Base-by-base conservation (phyloP, 2,797 vertebrate species). In the Darevskia mixta region DNA sequence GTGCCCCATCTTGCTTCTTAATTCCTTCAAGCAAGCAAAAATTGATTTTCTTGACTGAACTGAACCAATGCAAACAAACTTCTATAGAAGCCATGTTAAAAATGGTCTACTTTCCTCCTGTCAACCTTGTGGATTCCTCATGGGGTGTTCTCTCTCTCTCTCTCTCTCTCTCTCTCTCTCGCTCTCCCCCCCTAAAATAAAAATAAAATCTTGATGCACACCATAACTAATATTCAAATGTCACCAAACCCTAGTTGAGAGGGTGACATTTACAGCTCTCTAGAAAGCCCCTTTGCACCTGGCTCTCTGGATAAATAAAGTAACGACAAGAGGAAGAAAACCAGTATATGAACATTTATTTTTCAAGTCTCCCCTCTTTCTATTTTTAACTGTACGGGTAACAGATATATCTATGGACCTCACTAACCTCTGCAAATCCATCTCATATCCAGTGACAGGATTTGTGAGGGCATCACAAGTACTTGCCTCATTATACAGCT, bases 191-290 rank as follows among this genome's bases (percentile, higher is more conserved):
- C 11, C 49, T 61, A 61, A 61, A 61, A 61, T 17, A 64, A 64
- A 64, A 64, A 64, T 64, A 18, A 64, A 64, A 69, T 61, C 81
- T 27, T 45, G 58, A 58, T 58, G 58, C 35, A 38, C 13, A 29
- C 73, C 89, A 75, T 82, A 80, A 32, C 29, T 61, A 76, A 84
- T 29, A 43, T 88, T 64, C 88, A 92, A 91, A 93, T 86, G 84
- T 85, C 92, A 92, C 58, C 86, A 45, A 87, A 91, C 64, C 82
- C 90, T 61, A 38, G 61, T 75, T 45, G 82, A 89, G 87, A 79
- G 45, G 0, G 61, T 85, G 90, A 86, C 92, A 90, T 94, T 93
- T 90, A 67, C 27, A 88, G 84, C 2, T 9, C 67, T 87, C 35
- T 55, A 67, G 58, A 77, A 71, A 86, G 43, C 90, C 58, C 78